Evolutionary conservation across 2,888 invertebrate species (phyloP), one percentile per base, ranked within the genome.

Genomic region (Euphydryas editha): DNA sequence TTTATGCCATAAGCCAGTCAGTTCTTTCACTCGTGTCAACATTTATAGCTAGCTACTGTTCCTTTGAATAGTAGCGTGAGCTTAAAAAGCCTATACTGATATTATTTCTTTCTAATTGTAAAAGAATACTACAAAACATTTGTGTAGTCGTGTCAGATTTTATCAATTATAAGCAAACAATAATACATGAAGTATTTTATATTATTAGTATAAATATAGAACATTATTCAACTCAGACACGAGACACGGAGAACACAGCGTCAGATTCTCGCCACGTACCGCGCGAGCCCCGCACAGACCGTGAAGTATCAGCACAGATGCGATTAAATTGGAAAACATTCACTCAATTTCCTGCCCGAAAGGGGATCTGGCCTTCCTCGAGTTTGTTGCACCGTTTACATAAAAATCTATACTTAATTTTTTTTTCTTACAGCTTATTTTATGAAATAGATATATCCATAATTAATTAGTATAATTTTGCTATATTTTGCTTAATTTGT

Each of bases 251-350:
- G 17, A 51, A 20, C 47, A 13, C 24, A 13, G 54, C 55, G 67
- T 68, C 46, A 60, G 46, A 76, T 75, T 75, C 75, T 58, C 64
- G 39, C 67, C 76, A 76, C 77, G 76, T 76, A 47, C 60, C 62
- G 55, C 68, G 62, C 69, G 65, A 70, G 73, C 71, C 56, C 61
- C 70, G 75, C 68, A 78, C 77, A 78, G 80, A 76, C 79, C 76
- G 76, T 78, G 80, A 82, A 84, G 88, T 87, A 90, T 87, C 89
- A 84, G 81, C 79, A 78, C 84, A 87, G 90, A 89, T 88, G 84
- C 88, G 88, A 90, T 92, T 91, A 90, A 90, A 91, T 90, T 86
- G 89, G 87, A 90, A 91, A 92, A 90, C 91, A 91, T 91, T 92
- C 90, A 90, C 88, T 91, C 91, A 90, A 91, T 92, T 91, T 91